Evolutionary conservation across 2,113 vertebrate species (phyloP).

Genomic region (Bos javanicus): DNA sequence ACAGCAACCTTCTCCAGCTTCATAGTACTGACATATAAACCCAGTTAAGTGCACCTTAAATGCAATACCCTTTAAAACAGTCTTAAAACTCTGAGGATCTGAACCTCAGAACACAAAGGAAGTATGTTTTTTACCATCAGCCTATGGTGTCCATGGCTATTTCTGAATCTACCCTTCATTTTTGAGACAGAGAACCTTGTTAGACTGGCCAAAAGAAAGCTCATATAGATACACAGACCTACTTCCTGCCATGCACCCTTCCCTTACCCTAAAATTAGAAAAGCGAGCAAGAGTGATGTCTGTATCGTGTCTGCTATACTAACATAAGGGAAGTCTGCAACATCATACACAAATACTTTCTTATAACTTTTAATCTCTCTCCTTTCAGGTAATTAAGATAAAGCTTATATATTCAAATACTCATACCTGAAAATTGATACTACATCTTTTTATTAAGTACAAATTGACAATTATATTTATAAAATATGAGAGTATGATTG

Average conservation of each 20-base stretch:
- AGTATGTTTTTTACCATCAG: not conserved
- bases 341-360: not conserved
- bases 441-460: not conserved
- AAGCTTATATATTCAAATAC: not conserved
- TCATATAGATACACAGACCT: not conserved
- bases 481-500: constrained; percentile 35
- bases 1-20: not conserved
- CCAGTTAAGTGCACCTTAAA: not conserved
- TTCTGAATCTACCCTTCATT: not conserved
- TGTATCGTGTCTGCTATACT: not conserved
- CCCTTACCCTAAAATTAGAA: not conserved
- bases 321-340: not conserved
- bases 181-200: not conserved
- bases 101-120: not conserved
- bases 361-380: not conserved
- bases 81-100: not conserved
- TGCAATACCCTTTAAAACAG: not conserved
- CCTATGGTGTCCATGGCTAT: not conserved
- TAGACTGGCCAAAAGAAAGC: not conserved
- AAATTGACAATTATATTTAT: not conserved
- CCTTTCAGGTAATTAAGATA: not conserved
- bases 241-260: not conserved
- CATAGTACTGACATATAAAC: not conserved
- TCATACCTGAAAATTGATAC: not conserved
- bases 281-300: not conserved